Evolutionary conservation across 2,888 invertebrate genomes (phyloP).

Genomic region (Agrotis puta): DNA sequence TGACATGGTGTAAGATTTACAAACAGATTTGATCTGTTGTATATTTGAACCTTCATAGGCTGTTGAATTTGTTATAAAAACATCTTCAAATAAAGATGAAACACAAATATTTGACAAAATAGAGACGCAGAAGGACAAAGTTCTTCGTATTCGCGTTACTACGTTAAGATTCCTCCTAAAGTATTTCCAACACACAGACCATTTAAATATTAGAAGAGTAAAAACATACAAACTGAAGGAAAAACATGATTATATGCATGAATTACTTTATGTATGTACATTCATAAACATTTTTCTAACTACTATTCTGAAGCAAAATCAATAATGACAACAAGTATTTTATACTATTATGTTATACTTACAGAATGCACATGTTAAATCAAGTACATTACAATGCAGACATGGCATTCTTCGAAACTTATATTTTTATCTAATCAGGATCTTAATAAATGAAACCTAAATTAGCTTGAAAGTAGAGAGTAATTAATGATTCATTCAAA

Average conservation of each 20-base stretch:
- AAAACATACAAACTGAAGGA: conserved; percentile 42
- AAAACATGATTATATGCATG: conserved; percentile 43
- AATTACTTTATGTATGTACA: conserved; percentile 38
- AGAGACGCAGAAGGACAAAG: conserved; percentile 18
- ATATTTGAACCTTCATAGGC: not conserved
- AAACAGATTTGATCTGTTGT: not conserved
- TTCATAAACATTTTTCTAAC: conserved; percentile 35
- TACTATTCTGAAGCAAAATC: conserved; percentile 14
- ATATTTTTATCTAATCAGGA: conserved; percentile 7
- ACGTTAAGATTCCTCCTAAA: conserved; percentile 32
- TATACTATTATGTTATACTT: conserved; percentile 10
- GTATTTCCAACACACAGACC: conserved; percentile 31
- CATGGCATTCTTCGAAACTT: conserved; percentile 1
- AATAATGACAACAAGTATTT: conserved; percentile 36
- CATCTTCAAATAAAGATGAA: conserved; percentile 40
- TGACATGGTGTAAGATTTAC: conserved; percentile 7
- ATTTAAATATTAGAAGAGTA: conserved; percentile 50
- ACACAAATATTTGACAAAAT: conserved; percentile 44
- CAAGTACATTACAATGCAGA: conserved; percentile 15
- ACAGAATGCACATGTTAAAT: conserved; percentile 21
- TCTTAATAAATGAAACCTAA: conserved; percentile 12
- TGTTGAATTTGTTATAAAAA: conserved; percentile 22
- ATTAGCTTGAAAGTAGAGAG: conserved; percentile 6
- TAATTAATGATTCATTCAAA: conserved; percentile 20
- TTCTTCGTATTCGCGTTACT: conserved; percentile 27